Base-by-base conservation (phyloP, 92 coral and sea anemone genomes). In the Hydrozoanthus gracilis region DNA sequence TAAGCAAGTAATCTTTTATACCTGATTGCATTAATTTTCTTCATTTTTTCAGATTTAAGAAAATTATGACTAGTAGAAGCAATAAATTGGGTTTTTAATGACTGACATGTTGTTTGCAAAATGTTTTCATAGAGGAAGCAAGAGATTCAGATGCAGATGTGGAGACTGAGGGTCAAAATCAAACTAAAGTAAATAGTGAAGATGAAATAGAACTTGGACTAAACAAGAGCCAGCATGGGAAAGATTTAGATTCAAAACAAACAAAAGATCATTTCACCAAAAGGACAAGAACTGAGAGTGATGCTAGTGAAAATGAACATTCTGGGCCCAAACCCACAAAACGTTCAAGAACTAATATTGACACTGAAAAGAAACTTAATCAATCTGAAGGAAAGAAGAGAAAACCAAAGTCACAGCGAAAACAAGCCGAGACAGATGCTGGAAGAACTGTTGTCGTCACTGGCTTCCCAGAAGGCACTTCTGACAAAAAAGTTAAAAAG, bases 361-460 rank as follows among this genome's bases (percentile, higher is more conserved):
- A 80, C 64, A 51, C 47, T 65, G 61, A 58, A 49, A 70, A 80
- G 60, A 49, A 80, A 48, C 8, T 6, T 60, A 61, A 80, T 5
- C 44, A 64, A 18, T 7, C 46, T 49, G 60, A 80, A 7, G 85
- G 18, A 66, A 80, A 20, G 15, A 78, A 88, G 51, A 75, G 84
- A 71, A 96, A 90, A 71, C 86, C 90, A 4, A 96, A 91, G 51
- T 93, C 99, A 3, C 88, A 92, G 65, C 89, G 95, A 84, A 88
- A 87, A 71, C 86, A 69, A 3, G 86, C 95, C 4, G 87, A 84
- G 62, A 85, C 83, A 71, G 93, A 93, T 71, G 89, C 91, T 76
- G 99, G 98, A 14, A 86, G 94, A 52, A 95, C 97, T 44, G 88
- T 97, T n/a, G 92, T 89, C 15, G 44, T 97, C 15, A 78, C 89